Evolutionary conservation across 2,797 vertebrate genomes (phyloP).

Genomic region (Parotocinclus haroldoi): DNA sequence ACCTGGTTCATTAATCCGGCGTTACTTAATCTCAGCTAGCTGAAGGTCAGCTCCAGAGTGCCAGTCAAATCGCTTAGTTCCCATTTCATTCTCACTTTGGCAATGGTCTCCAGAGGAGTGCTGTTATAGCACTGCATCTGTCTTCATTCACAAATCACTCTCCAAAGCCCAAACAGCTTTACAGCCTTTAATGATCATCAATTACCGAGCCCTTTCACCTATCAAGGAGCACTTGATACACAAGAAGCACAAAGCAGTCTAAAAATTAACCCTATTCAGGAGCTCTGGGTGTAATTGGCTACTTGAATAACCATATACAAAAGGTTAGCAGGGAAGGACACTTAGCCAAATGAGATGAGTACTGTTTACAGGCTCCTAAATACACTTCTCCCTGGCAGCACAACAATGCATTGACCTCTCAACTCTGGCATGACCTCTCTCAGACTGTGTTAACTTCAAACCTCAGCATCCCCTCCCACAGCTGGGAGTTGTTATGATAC

Average conservation of each 20-base stretch:
- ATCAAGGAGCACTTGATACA: slow-evolving; percentile 76
- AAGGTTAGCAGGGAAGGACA: slow-evolving; percentile 65
- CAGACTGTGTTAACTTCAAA: slow-evolving; percentile 67
- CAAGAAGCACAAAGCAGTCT: slow-evolving; percentile 70
- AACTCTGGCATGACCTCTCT: slow-evolving; percentile 72
- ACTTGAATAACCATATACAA: slow-evolving; percentile 72
- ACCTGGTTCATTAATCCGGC: slow-evolving; percentile 35
- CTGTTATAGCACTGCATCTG: slow-evolving; percentile 63
- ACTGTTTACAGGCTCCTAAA: slow-evolving; percentile 73
- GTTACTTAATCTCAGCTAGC: slow-evolving; percentile 36
- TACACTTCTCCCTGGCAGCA: slow-evolving; percentile 62
- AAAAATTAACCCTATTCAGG: slow-evolving; percentile 79
- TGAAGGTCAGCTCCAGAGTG: slow-evolving; percentile 41
- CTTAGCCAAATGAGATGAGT: slow-evolving; percentile 71
- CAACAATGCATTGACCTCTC: slow-evolving; percentile 78
- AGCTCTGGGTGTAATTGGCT: slow-evolving; percentile 72
- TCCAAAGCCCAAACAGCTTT: slow-evolving; percentile 78
- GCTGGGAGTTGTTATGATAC: slow-evolving; percentile 76
- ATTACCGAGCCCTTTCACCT: slow-evolving; percentile 77
- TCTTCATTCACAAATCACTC: slow-evolving; percentile 79
- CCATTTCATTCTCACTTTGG: slow-evolving; percentile 51
- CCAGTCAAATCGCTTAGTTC: slow-evolving; percentile 58
- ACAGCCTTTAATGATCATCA: slow-evolving; percentile 79
- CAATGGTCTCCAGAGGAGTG: slow-evolving; percentile 45
- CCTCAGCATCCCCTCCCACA: slow-evolving; percentile 73